Evolutionary conservation across 2,797 vertebrate species (phyloP).

Genomic region (Phylloscopus collybita): DNA sequence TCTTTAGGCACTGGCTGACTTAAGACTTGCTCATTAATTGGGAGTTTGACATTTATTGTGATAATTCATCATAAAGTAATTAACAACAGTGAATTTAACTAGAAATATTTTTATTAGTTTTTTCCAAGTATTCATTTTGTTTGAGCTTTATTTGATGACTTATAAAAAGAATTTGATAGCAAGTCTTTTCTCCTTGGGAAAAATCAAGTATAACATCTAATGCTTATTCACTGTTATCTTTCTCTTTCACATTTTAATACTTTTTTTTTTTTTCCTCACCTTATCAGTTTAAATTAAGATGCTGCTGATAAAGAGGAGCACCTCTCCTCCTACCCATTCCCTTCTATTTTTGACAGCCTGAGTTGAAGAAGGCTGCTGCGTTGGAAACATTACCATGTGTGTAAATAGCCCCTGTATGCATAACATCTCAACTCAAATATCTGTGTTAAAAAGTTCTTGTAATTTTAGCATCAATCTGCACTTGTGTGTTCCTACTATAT

Average conservation of each 20-base stretch:
- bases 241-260: not conserved
- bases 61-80: not conserved
- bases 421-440: not conserved
- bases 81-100: not conserved
- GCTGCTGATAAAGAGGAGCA: not conserved
- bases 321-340: not conserved
- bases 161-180: not conserved
- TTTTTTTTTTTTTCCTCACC: not conserved
- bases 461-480: not conserved
- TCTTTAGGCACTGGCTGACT: not conserved
- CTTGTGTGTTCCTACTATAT: not conserved
- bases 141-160: not conserved
- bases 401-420: not conserved
- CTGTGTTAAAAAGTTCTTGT: not conserved
- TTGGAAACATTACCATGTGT: not conserved
- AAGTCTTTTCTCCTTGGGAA: not conserved
- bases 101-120: not conserved
- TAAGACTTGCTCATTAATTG: not conserved
- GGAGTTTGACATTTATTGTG: not conserved
- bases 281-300: not conserved
- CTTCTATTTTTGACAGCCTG: not conserved
- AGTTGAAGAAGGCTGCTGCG: not conserved
- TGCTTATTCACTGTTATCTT: not conserved
- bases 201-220: not conserved
- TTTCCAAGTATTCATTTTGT: not conserved